Conservation (phyloP, 1,140 invertebrate species). For the Tetragonula clypearis region DNA sequence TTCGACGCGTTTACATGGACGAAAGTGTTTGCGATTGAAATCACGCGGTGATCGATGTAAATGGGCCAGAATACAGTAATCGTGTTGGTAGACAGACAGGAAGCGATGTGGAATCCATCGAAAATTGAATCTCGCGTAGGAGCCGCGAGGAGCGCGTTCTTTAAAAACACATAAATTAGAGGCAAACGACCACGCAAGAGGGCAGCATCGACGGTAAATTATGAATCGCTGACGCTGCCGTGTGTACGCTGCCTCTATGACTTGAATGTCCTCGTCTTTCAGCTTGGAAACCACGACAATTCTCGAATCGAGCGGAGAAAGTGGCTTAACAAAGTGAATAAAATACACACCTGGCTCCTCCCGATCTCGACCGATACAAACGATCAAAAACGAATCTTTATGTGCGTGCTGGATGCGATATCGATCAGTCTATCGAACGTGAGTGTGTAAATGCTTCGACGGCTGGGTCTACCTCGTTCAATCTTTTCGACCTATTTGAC, state of each 20-base stretch:
- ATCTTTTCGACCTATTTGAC: neutral
- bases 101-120: conserved; percentile 43
- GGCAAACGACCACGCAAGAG: conserved; percentile 75
- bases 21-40: neutral
- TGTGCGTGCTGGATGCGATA: neutral
- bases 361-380: neutral
- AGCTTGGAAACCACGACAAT: neutral
- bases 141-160: conserved; percentile 61
- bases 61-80: neutral
- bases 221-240: conserved; percentile 76
- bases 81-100: neutral
- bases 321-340: conserved; percentile 13
- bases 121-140: conserved; percentile 70
- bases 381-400: neutral
- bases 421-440: neutral
- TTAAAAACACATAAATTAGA: conserved; percentile 82
- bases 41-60: neutral
- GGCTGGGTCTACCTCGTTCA: neutral
- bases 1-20: neutral
- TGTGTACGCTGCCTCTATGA: conserved; percentile 40
- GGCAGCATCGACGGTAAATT: conserved; percentile 79
- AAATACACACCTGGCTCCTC: conserved; percentile 20
- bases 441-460: neutral
- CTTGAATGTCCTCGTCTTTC: conserved; percentile 63
- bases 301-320: conserved; percentile 13